Conservation (phyloP, 2,113 vertebrate species). For the Lamprotornis superbus region DNA sequence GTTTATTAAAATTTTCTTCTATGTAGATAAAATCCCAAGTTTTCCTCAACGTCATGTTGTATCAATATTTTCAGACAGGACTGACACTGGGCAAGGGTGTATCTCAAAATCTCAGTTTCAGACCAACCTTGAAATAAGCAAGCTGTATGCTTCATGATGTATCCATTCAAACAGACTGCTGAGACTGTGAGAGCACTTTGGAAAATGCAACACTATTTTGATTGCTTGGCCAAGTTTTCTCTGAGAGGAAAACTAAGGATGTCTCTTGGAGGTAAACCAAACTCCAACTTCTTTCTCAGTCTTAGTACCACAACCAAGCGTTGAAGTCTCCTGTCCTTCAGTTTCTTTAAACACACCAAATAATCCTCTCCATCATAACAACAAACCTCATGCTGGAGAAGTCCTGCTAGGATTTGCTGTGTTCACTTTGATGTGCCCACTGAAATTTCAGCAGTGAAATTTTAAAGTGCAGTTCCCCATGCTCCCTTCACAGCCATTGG, state of each 20-base stretch:
- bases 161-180: not conserved
- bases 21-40: not conserved
- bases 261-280: not conserved
- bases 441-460: not conserved
- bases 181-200: not conserved
- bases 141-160: not conserved
- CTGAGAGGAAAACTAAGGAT: not conserved
- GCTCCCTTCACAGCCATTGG: not conserved
- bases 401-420: not conserved
- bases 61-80: not conserved
- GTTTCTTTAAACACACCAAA: not conserved
- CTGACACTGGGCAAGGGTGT: not conserved
- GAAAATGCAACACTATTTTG: not conserved
- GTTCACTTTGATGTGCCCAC: not conserved
- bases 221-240: not conserved
- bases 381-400: rapidly evolving
- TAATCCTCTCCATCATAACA: not conserved
- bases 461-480: not conserved
- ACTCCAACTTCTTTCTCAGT: not conserved
- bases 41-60: not conserved
- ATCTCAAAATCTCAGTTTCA: not conserved
- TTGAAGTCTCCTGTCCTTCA: not conserved
- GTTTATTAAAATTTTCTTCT: not conserved
- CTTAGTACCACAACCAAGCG: not conserved
- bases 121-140: not conserved